Evolutionary conservation across 2,888 invertebrate genomes (phyloP).

Genomic region (Acanthococcus lagerstroemiae): DNA sequence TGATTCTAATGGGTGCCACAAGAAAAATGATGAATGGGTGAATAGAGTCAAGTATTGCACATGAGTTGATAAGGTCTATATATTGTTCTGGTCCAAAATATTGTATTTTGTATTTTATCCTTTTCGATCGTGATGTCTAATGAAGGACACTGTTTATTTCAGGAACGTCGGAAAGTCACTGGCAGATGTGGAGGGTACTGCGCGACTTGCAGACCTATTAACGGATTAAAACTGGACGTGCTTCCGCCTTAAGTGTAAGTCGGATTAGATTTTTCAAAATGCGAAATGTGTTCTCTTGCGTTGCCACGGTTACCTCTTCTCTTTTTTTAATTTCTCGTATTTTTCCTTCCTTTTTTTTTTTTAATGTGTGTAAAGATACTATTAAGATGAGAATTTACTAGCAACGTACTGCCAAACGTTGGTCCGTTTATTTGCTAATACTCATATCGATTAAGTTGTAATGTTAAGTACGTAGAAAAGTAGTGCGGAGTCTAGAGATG

Average conservation of each 20-base stretch:
- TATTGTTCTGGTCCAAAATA: background rate
- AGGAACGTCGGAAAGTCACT: constrained; percentile 49
- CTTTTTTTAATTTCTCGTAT: background rate
- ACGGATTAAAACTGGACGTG: constrained; percentile 37
- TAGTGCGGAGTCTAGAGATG: no score
- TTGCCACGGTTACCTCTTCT: background rate
- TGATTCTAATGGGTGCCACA: no score
- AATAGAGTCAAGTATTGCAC: no score
- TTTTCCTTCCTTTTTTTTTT: background rate
- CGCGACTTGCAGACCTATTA: constrained; percentile 48
- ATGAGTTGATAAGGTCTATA: background rate
- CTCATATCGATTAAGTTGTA: background rate
- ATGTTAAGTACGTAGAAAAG: background rate
- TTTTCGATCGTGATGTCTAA: background rate
- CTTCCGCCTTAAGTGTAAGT: constrained; percentile 35
- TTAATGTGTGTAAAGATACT: background rate
- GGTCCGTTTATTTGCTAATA: background rate
- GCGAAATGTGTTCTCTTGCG: background rate
- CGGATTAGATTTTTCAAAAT: background rate
- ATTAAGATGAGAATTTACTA: background rate
- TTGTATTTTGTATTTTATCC: background rate
- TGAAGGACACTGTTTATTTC: constrained; percentile 32
- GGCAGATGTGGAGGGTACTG: constrained; percentile 67
- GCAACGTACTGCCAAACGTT: background rate
- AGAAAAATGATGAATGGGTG: no score